phyloP scores from a whole-genome alignment of 2,888 invertebrate species.

The Invenusta paracnida region DNA sequence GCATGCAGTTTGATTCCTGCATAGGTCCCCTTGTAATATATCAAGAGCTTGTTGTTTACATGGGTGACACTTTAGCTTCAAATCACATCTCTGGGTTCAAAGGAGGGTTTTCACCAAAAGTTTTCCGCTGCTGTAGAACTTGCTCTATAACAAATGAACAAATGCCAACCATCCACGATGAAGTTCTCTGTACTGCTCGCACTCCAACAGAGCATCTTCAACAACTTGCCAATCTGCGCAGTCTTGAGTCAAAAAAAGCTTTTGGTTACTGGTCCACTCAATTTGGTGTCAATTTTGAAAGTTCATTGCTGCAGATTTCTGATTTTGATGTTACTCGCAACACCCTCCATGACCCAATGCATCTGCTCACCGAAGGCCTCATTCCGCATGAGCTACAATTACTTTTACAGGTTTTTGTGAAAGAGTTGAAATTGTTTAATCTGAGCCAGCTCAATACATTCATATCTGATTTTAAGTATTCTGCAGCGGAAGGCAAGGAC shows the following conservation, averaged over 20 bases:
- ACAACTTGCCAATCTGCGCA: not conserved
- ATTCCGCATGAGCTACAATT: not conserved
- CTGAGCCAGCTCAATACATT: not conserved
- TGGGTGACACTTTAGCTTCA: not conserved
- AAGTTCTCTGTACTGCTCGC: not conserved
- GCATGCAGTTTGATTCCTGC: not conserved
- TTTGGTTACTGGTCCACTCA: not conserved
- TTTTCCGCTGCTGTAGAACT: not conserved
- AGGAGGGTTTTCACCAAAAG: not conserved
- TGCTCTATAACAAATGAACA: not conserved
- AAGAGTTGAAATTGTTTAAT: not conserved
- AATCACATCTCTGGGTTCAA: not conserved
- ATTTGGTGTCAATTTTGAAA: not conserved
- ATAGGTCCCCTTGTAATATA: not conserved
- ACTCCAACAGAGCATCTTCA: not conserved
- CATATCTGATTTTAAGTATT: not conserved
- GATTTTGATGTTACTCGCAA: not conserved
- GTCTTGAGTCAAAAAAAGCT: not conserved
- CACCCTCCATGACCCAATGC: conserved; percentile 1
- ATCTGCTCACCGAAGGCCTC: not conserved
- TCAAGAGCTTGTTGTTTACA: not conserved
- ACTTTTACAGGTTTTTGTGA: not conserved
- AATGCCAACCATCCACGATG: not conserved
- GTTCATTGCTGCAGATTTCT: not conserved
- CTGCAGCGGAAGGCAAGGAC: not conserved